phyloP scores from a whole-genome alignment of 2,797 vertebrate species.

The Phataginus tricuspis region DNA sequence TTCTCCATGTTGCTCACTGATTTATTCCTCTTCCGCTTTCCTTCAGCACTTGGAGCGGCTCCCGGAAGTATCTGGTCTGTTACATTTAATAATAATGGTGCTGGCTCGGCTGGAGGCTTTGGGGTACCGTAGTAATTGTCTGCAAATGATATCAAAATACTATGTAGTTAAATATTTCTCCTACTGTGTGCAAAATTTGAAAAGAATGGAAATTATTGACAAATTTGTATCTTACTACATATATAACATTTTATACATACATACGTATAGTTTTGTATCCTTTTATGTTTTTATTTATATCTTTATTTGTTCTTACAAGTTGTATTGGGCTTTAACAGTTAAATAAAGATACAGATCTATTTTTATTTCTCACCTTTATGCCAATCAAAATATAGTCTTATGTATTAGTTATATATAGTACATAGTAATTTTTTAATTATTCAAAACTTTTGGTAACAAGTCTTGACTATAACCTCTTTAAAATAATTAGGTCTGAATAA shows the following conservation, averaged over 20 bases:
- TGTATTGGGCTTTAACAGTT: neutral
- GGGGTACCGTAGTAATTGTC: constrained; percentile 99
- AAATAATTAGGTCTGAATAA: neutral
- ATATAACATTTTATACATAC: neutral
- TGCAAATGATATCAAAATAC: constrained; percentile 81
- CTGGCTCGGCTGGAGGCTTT: constrained; percentile 96
- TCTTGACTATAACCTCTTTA: neutral
- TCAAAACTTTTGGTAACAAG: neutral
- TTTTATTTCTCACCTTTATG: neutral
- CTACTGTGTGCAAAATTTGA: neutral
- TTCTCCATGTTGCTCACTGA: constrained; percentile 99
- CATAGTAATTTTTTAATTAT: neutral
- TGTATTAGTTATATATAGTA: neutral
- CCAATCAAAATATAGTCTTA: neutral
- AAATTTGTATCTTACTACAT: neutral
- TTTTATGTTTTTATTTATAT: neutral
- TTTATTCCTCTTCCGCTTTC: constrained; percentile 98
- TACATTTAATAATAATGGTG: constrained; percentile 95
- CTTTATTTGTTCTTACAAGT: neutral
- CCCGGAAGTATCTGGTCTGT: constrained; percentile 97
- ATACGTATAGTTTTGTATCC: neutral
- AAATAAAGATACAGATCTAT: neutral
- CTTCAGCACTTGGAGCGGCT: constrained; percentile 95
- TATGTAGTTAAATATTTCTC: neutral
- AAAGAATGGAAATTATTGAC: neutral